Base-by-base conservation (phyloP, 23 tunicate species). In the Phallusia fumigata region DNA sequence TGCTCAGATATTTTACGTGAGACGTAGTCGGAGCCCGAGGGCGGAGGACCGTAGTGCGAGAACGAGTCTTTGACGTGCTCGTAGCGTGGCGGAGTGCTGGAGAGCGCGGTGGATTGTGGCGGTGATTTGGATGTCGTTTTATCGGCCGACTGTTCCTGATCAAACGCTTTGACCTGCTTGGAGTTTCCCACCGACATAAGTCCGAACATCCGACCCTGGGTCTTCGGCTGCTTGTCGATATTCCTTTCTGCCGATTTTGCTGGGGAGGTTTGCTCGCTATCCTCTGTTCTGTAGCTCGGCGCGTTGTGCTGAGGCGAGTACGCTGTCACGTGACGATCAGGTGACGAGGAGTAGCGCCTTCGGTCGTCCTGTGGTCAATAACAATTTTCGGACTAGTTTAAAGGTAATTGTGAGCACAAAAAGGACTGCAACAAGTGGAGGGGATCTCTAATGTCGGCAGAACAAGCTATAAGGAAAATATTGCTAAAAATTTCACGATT, bases 131-230 rank as follows among this genome's bases (percentile, higher is more conserved):
- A 72, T 26, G 26, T 31, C 36, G 8, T 28, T 19, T 44, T 21
- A n/a, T 65, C 77, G 35, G 24, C n/a, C 31, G 30, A 8, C 53
- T 35, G 34, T 8, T 33, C 44, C 35, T 69, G 31, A 31, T 33
- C 72, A 19, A 86, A 64, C 16, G 90, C 78, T 18, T 79, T 78
- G 12, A 86, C 76, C 24, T 73, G 80, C 15, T 79, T 44, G 12
- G 79, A 75, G 19, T 81, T 87, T 18, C 84, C 90, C 32, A 19
- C 75, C 22, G 90, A 73, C 80, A 74, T 80, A 22, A 88, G 78
- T 13, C 92, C 92, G 35, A 88, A 88, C 28, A 88, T 35, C 18
- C 92, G 65, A 32, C 83, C 91, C 49, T 82, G 91, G 19, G 76
- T 73, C 34, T 52, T 78, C 3, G 65, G 24, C 19, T 32, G 52